phyloP scores from a whole-genome alignment of 1,140 invertebrate genomes.

The Conus betulinus region DNA sequence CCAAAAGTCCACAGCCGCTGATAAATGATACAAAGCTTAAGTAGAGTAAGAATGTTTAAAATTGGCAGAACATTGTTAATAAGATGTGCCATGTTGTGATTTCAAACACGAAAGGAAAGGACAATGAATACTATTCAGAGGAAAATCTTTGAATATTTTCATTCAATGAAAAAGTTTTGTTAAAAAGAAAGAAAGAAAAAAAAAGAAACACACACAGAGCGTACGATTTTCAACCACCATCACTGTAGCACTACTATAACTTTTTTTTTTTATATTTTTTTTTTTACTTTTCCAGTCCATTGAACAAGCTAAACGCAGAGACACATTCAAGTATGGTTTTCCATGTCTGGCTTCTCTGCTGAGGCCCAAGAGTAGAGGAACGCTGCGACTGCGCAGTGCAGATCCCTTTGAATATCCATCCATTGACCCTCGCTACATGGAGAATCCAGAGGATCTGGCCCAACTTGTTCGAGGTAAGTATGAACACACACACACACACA shows the following conservation, averaged over 20 bases:
- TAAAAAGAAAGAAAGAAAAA: too few species aligned
- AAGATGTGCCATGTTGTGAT: too few species aligned
- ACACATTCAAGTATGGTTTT: constrained; percentile 34
- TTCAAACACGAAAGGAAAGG: too few species aligned
- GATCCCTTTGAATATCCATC: constrained; percentile 88
- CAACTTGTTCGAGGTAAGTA: constrained; percentile 58
- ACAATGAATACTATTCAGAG: too few species aligned
- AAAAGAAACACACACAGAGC: too few species aligned
- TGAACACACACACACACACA: neutral
- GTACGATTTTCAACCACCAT: too few species aligned
- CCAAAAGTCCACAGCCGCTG: too few species aligned
- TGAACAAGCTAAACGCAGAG: constrained; percentile 22
- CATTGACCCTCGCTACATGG: constrained; percentile 83
- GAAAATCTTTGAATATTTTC: too few species aligned
- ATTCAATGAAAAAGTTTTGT: too few species aligned
- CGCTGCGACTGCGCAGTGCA: constrained; percentile 68
- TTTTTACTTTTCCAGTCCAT: constrained; percentile 19
- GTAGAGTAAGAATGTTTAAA: too few species aligned
- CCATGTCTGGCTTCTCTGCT: constrained; percentile 39
- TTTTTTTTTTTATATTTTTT: neutral
- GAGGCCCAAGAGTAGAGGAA: constrained; percentile 64
- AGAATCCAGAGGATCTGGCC: constrained; percentile 55
- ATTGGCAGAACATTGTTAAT: too few species aligned
- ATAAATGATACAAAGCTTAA: too few species aligned
- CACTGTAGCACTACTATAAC: neutral